phyloP scores from a whole-genome alignment of 2,113 vertebrate genomes.

The Gambusia affinis region DNA sequence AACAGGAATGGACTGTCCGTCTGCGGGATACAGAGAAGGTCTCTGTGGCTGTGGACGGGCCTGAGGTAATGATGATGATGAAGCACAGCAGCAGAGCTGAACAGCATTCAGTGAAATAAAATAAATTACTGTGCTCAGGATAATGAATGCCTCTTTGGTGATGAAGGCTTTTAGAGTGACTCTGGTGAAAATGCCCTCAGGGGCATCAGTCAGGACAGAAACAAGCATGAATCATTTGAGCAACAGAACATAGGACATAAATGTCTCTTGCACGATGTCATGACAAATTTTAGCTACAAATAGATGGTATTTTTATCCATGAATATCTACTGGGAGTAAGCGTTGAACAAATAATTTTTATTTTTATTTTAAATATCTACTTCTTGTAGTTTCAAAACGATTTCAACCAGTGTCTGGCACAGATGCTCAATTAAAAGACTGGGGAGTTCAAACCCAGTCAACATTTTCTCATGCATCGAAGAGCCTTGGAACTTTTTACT shows the following conservation, averaged over 20 bases:
- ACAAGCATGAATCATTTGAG: slow-evolving; percentile 21
- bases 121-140: slow-evolving; percentile 37
- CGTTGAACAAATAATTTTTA: background rate
- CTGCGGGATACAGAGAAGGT: slow-evolving; percentile 52
- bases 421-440: background rate
- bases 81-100: slow-evolving; percentile 49
- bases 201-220: slow-evolving; percentile 23
- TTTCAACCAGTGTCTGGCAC: background rate
- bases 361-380: background rate
- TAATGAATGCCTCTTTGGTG: slow-evolving; percentile 47
- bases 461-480: too few relatives aligned
- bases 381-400: background rate
- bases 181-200: slow-evolving; percentile 18
- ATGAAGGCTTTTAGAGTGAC: slow-evolving; percentile 18
- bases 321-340: background rate
- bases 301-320: background rate
- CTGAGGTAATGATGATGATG: slow-evolving; percentile 25
- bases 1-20: slow-evolving; percentile 62
- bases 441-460: background rate
- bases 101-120: slow-evolving; percentile 30
- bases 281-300: background rate
- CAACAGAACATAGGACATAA: slow-evolving; percentile 2
- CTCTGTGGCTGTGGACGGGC: slow-evolving; percentile 53
- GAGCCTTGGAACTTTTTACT: too few relatives aligned
- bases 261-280: slow-evolving; percentile 3